A percentile compares a stretch with the other conserved stretches of the same genome.
Conservation (phyloP, 2,797 vertebrate species). For the Siniperca obscura region DNA sequence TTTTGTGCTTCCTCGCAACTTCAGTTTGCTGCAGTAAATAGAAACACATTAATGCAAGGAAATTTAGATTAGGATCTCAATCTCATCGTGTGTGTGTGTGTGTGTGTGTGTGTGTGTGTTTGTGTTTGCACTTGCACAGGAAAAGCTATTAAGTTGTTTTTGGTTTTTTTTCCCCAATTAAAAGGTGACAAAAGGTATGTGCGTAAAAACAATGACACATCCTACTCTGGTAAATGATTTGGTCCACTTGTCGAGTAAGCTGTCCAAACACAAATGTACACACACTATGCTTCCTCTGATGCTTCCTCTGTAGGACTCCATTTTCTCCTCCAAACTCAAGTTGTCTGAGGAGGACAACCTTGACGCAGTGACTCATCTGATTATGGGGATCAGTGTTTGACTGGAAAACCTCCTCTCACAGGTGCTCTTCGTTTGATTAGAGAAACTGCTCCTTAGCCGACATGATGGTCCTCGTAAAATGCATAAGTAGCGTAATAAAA, state of each 20-base stretch:
- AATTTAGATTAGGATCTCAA: slow-evolving; percentile 57
- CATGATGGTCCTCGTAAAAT: slow-evolving; percentile 65
- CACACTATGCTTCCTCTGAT: slow-evolving; percentile 16
- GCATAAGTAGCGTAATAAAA: slow-evolving; percentile 68
- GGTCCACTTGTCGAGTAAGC: slow-evolving; percentile 9
- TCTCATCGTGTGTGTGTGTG: slow-evolving; percentile 18
- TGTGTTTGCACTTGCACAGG: slow-evolving; percentile 23
- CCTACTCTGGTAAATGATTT: slow-evolving; percentile 29
- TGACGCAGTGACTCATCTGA: slow-evolving; percentile 63
- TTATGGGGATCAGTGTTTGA: slow-evolving; percentile 47
- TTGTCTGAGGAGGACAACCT: slow-evolving; percentile 54
- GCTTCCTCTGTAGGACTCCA: slow-evolving; percentile 30
- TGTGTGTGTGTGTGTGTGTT: slow-evolving; percentile 10
- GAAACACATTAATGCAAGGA: slow-evolving; percentile 52
- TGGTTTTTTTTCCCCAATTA: slow-evolving; percentile 36
- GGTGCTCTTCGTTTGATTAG: slow-evolving; percentile 62
- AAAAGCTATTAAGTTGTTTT: slow-evolving; percentile 49
- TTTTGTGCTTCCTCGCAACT: slow-evolving; percentile 51
- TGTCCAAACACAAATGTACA: slow-evolving; percentile 29
- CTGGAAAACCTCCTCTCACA: slow-evolving; percentile 46
- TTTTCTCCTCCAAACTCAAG: slow-evolving; percentile 26
- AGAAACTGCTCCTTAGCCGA: slow-evolving; percentile 57
- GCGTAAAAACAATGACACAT: slow-evolving; percentile 41
- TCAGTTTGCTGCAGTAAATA: slow-evolving; percentile 59
- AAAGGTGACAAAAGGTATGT: slow-evolving; percentile 48